Evolutionary conservation across 2,888 invertebrate genomes (phyloP).

Genomic region (Drosophila nr. fundita): DNA sequence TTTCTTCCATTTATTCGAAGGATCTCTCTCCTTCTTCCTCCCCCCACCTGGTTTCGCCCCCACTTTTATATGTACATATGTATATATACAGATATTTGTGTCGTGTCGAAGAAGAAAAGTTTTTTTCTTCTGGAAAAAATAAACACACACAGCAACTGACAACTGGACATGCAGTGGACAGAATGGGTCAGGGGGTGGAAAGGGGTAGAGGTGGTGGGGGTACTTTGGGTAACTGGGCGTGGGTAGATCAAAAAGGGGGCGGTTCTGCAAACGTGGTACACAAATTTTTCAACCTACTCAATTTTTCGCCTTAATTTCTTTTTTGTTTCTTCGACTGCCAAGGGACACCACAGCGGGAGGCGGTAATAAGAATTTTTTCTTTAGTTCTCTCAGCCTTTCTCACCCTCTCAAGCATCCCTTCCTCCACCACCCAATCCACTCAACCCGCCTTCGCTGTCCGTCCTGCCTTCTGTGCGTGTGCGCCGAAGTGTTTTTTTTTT

Average conservation of each 20-base stretch:
- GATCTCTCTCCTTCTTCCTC: constrained; percentile 20
- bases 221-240: not conserved
- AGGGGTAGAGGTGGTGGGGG: not conserved
- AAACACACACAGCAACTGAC: constrained; percentile 49
- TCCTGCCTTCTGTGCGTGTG: constrained; percentile 62
- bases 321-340: constrained; percentile 69
- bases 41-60: not conserved
- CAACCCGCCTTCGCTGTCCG: not conserved
- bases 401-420: not conserved
- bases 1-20: constrained; percentile 77
- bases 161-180: constrained; percentile 61
- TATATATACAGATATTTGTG: constrained; percentile 40
- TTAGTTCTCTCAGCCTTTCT: constrained; percentile 45
- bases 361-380: constrained; percentile 81
- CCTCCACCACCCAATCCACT: not conserved
- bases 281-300: constrained; percentile 82
- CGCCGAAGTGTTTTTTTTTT: constrained; percentile 73
- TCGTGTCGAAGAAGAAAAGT: constrained; percentile 76
- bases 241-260: constrained; percentile 20
- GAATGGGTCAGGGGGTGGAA: not conserved
- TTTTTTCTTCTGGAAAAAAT: constrained; percentile 39
- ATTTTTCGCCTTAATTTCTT: constrained; percentile 81
- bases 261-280: constrained; percentile 72
- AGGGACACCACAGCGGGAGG: constrained; percentile 67
- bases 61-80: constrained; percentile 10